phyloP scores from a whole-genome alignment of 2,797 vertebrate genomes.

The Phaenicophaeus curvirostris region DNA sequence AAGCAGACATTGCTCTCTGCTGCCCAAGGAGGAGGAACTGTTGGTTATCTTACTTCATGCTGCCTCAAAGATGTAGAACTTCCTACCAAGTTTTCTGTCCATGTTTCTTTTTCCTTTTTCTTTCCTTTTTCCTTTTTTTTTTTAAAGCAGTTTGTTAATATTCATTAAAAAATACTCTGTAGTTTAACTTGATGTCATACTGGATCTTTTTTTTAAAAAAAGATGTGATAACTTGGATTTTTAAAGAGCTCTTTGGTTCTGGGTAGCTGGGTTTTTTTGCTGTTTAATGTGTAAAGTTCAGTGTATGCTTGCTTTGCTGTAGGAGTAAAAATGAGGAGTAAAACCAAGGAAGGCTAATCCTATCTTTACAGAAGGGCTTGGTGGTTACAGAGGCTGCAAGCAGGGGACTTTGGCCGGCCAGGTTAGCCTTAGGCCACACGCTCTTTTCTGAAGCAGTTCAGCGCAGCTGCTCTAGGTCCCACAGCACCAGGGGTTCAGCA shows the following conservation, averaged over 20 bases:
- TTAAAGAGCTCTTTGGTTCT: constrained; percentile 63
- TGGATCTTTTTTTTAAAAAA: constrained; percentile 46
- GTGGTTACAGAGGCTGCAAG: neutral
- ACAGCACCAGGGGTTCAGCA: too few relatives aligned
- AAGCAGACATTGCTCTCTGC: constrained; percentile 1
- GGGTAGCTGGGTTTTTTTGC: constrained; percentile 58
- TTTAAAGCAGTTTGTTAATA: constrained; percentile 73
- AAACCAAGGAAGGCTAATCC: constrained; percentile 19
- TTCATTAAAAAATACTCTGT: constrained; percentile 69
- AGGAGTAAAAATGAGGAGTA: constrained; percentile 44
- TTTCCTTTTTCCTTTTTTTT: constrained; percentile 30
- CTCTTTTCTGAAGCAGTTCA: too few relatives aligned
- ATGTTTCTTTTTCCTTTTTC: constrained; percentile 38
- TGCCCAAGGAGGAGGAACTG: neutral
- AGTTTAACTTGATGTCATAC: constrained; percentile 72
- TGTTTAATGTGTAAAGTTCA: constrained; percentile 62
- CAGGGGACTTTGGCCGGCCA: neutral
- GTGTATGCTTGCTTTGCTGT: constrained; percentile 56
- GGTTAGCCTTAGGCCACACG: too few relatives aligned
- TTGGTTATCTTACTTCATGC: constrained; percentile 9
- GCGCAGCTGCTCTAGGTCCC: neutral
- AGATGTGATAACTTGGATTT: constrained; percentile 41
- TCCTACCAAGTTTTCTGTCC: constrained; percentile 44
- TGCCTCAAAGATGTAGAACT: constrained; percentile 66
- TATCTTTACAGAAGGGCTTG: constrained; percentile 3